phyloP scores from a whole-genome alignment of 92 coral and sea anemone genomes.

The Phenganax marumi region DNA sequence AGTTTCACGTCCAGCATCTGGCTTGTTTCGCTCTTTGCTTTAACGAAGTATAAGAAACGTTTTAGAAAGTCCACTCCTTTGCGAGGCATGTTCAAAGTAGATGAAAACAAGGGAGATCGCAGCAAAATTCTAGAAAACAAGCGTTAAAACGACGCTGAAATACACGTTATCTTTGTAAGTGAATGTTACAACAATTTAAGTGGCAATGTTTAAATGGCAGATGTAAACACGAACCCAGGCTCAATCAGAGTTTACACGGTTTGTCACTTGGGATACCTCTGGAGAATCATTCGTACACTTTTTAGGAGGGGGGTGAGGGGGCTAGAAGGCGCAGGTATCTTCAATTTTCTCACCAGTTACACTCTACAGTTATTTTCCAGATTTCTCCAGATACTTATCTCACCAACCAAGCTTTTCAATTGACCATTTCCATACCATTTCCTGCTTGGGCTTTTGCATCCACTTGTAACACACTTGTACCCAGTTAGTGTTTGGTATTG shows the following conservation, averaged over 20 bases:
- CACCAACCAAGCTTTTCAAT: no score
- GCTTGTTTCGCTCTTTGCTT: not conserved
- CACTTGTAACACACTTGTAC: no score
- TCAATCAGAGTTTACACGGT: not conserved
- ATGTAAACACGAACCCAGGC: constrained; percentile 18
- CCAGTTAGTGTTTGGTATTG: no score
- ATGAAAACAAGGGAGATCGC: not conserved
- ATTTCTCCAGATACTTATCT: no score
- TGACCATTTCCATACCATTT: no score
- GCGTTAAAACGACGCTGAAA: not conserved
- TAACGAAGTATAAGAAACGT: not conserved
- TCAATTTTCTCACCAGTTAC: no score
- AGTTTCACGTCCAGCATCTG: not conserved
- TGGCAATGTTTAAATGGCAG: not conserved
- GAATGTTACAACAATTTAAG: not conserved
- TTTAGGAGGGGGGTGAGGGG: no score
- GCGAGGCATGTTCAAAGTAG: not conserved
- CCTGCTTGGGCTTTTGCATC: no score
- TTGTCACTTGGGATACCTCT: not conserved
- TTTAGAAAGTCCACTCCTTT: constrained; percentile 4
- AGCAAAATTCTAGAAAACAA: not conserved
- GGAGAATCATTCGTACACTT: not conserved
- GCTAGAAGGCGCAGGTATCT: no score
- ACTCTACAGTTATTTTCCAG: no score
- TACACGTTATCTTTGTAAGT: not conserved